Percentiles rank a stretch among this genome's conserved stretches.
These are phyloP conservation scores for Polyommatus iphigenia DNA, from an alignment of 2,888 invertebrate species.

Conservation along the genomic window DNA sequence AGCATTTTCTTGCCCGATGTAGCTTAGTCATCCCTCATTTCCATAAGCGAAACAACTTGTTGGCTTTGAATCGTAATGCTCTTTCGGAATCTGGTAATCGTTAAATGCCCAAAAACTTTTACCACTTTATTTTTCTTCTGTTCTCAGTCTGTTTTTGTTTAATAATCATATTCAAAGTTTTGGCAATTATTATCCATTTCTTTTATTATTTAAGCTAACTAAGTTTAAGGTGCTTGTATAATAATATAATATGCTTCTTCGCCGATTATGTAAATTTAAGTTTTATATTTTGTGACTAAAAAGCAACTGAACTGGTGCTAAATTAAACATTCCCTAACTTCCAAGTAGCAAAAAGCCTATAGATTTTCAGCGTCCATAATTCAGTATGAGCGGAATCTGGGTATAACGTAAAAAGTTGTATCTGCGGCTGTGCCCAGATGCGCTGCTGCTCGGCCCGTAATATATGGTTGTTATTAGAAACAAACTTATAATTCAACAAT, in stretches of 20 bases:
- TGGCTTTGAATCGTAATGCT: constrained; percentile 30
- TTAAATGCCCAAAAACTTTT: constrained; percentile 23
- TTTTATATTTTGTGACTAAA: background rate
- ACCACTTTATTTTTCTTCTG: constrained; percentile 20
- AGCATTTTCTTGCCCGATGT: constrained; percentile 39
- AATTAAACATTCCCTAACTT: constrained; percentile 1
- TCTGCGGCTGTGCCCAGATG: constrained; percentile 61
- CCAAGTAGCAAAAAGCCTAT: background rate
- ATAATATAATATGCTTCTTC: too few relatives aligned
- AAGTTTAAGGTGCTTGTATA: too few relatives aligned
- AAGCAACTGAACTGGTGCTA: background rate
- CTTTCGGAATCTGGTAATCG: constrained; percentile 31
- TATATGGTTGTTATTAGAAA: constrained; percentile 68
- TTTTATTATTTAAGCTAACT: too few relatives aligned
- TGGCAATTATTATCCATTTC: background rate
- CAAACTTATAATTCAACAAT: constrained; percentile 74
- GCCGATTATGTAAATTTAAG: too few relatives aligned
- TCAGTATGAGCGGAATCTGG: constrained; percentile 48
- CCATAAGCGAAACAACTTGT: constrained; percentile 51
- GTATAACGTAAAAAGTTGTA: constrained; percentile 52
- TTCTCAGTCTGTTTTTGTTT: background rate
- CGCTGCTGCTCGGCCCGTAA: constrained; percentile 59
- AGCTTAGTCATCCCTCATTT: constrained; percentile 57
- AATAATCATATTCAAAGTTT: background rate
- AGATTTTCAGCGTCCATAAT: constrained; percentile 34